Conservation (phyloP, 2,888 invertebrate genomes). For the Pecten maximus region DNA sequence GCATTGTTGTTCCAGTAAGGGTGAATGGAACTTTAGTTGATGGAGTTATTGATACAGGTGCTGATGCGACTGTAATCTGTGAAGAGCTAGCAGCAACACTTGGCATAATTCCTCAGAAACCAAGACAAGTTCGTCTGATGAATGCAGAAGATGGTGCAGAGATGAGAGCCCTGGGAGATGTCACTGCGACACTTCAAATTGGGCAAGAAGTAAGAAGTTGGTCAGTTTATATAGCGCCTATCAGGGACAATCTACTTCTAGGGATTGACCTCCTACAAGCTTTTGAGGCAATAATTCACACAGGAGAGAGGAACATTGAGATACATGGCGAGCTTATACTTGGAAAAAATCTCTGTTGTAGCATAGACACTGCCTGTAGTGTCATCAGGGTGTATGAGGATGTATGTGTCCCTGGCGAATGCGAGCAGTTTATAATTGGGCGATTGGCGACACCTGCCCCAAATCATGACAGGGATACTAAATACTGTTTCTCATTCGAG, state of each 20-base stretch:
- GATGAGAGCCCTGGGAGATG: not conserved
- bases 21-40: not conserved
- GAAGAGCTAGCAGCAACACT: not conserved
- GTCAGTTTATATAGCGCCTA: not conserved
- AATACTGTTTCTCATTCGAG: not conserved
- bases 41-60: not conserved
- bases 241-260: not conserved
- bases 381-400: not conserved
- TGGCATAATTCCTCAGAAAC: not conserved
- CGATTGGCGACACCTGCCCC: not conserved
- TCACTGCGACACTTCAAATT: not conserved
- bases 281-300: constrained; percentile 10
- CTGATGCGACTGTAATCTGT: constrained; percentile 1
- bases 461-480: not conserved
- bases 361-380: not conserved
- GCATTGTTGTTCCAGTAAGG: not conserved
- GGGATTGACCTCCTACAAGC: constrained; percentile 22
- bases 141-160: not conserved
- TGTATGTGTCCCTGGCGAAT: not conserved
- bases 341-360: not conserved
- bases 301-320: not conserved
- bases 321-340: not conserved
- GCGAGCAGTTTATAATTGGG: not conserved
- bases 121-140: not conserved
- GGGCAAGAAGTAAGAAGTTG: not conserved